Evolutionary conservation across 37 sponge, comb jelly and placozoan genomes (phyloP), one percentile per base, ranked within the genome.

Genomic region (Theonella swinhoei): DNA sequence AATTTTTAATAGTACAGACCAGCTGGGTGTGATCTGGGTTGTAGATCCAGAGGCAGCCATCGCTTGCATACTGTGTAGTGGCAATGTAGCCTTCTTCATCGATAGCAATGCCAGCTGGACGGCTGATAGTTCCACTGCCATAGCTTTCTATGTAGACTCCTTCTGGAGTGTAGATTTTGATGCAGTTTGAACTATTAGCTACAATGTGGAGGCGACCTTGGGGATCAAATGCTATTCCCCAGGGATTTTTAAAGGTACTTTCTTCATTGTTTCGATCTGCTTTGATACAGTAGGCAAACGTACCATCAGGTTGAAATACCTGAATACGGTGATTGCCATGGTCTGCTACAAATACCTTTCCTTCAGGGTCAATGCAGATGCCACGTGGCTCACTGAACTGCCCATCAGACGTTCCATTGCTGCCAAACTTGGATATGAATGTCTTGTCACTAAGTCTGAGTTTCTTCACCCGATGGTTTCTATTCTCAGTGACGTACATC

Each of bases 401-500:
- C 1, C 78, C 85, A 68, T 76, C 30, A 23, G 70, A 59, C 7
- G 70, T 64, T 20, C 85, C 85, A 59, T 32, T 42, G 24, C 42
- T 11, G 11, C 87, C 87, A 86, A 86, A 86, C 33, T 78, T 75
- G 8, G 42, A 35, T 22, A 86, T 23, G 41, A 42, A 72, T 28
- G 78, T 28, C 14, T 14, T 47, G 38, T 80, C 87, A 24, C 25
- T 62, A 20, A 64, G 23, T 23, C 64, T 64, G 3, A 86, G 42
- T 28, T 79, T 78, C 64, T 79, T 73, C 3, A 86, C 43, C 4
- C 87, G 73, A 40, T 79, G 61, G 74, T 79, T 79, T 14, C n/a
- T 28, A 31, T 26, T n/a, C 11, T 86, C 87, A 62, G 78, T 74
- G 14, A 86, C 80, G 70, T 79, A 86, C 35, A 86, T 42, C 24